Evolutionary conservation across 1,140 invertebrate species (phyloP).

Genomic region (Drosophila repletoides): DNA sequence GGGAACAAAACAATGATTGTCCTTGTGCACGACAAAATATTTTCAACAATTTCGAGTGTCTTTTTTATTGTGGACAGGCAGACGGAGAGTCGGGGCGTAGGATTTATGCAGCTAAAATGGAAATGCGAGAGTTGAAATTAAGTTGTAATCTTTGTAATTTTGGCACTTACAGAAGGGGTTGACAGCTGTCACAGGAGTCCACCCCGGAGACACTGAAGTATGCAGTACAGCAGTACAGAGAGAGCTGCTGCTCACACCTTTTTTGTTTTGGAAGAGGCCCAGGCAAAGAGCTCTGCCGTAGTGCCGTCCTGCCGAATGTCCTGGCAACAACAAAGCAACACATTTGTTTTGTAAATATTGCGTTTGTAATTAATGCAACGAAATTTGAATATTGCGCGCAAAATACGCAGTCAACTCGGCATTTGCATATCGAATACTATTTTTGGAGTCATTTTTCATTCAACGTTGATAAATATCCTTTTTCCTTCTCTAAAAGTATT

Average conservation of each 20-base stretch:
- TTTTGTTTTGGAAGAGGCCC: no score
- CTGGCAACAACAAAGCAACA: conserved; percentile 61
- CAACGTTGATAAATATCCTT: conserved; percentile 30
- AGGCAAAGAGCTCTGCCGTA: no score
- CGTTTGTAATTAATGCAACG: conserved; percentile 76
- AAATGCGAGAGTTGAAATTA: conserved; percentile 69
- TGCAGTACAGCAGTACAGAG: background rate
- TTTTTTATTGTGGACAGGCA: conserved; percentile 32
- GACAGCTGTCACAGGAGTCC: conserved; percentile 73
- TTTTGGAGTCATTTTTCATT: conserved; percentile 40
- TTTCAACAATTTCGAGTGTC: conserved; percentile 73
- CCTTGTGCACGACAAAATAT: conserved; percentile 63
- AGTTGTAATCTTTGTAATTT: conserved; percentile 81
- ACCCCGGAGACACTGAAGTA: background rate
- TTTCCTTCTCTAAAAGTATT: conserved; percentile 34
- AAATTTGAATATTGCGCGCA: conserved; percentile 43
- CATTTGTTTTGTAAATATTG: conserved; percentile 83
- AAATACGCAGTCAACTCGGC: no score
- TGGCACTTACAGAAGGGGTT: conserved; percentile 60
- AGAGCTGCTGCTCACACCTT: conserved; percentile 46
- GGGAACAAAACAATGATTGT: conserved; percentile 41
- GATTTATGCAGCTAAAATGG: conserved; percentile 76
- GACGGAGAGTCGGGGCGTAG: no score
- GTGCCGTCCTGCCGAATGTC: background rate
- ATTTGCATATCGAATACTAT: conserved; percentile 17